These are phyloP conservation scores for Pachyrhynchus sulphureomaculatus DNA, from an alignment of 1,140 invertebrate species.

Conservation along the genomic window DNA sequence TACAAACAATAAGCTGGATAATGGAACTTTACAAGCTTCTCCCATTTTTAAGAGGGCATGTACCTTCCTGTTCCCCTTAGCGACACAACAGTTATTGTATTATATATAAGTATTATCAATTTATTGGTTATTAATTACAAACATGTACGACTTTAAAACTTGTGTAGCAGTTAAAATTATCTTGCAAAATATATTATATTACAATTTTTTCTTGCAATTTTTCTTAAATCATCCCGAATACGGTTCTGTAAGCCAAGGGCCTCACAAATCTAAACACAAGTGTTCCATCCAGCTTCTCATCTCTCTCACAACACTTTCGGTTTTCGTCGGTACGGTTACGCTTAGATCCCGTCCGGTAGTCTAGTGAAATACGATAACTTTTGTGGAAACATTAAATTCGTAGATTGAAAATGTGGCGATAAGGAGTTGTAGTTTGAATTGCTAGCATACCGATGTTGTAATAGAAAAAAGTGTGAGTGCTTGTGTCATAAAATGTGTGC, in stretches of 20 bases:
- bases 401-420: neutral
- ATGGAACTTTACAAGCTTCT: too few species aligned
- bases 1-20: too few species aligned
- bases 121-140: too few species aligned
- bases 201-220: neutral
- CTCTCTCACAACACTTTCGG: slow-evolving; percentile 8
- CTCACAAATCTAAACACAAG: slow-evolving; percentile 13
- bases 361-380: slow-evolving; percentile 10
- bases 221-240: neutral
- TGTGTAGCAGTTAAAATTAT: too few species aligned
- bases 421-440: neutral
- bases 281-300: slow-evolving; percentile 1
- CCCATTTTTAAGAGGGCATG: too few species aligned
- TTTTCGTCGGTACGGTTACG: neutral
- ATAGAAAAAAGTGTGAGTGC: neutral
- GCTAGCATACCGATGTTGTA: neutral
- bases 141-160: too few species aligned
- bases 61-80: too few species aligned
- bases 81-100: too few species aligned
- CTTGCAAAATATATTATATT: too few species aligned
- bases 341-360: slow-evolving; percentile 3
- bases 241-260: neutral
- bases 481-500: too few species aligned
- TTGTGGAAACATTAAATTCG: neutral
- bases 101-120: too few species aligned